Conservation (phyloP, 2,797 vertebrate genomes). For the Babyrousa celebensis region DNA sequence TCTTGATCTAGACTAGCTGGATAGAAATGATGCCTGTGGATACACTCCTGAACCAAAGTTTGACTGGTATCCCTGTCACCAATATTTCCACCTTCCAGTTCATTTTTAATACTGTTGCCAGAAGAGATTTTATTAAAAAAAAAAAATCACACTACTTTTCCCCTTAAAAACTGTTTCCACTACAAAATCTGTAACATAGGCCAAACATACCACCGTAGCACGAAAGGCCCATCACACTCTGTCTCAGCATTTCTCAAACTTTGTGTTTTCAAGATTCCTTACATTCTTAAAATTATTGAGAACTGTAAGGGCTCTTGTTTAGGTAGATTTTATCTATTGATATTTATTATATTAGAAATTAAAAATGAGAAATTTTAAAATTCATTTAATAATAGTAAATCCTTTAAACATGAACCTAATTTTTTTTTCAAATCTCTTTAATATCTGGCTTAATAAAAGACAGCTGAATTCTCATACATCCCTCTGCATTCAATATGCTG, state of each 20-base stretch:
- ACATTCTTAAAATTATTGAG: conserved; percentile 7
- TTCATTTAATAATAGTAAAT: conserved; percentile 49
- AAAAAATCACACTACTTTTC: conserved; percentile 16
- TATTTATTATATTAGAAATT: not conserved
- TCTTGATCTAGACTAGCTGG: not conserved
- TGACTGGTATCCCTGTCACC: not conserved
- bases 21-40: not conserved
- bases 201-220: not conserved
- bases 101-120: conserved; percentile 1
- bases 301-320: conserved; percentile 23
- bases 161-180: conserved; percentile 47
- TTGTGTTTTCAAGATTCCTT: conserved; percentile 21
- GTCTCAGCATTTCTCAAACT: not conserved
- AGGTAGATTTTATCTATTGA: not conserved
- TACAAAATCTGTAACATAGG: conserved; percentile 38
- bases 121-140: not conserved
- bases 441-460: conserved; percentile 47
- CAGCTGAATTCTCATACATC: not conserved
- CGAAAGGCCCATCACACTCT: not conserved
- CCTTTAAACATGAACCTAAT: conserved; percentile 39
- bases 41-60: conserved; percentile 34
- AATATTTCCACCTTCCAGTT: not conserved
- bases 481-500: conserved; percentile 32
- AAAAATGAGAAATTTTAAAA: conserved; percentile 22
- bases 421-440: conserved; percentile 47